Conservation (phyloP, 1,140 invertebrate genomes). For the Neuroterus valhalla region DNA sequence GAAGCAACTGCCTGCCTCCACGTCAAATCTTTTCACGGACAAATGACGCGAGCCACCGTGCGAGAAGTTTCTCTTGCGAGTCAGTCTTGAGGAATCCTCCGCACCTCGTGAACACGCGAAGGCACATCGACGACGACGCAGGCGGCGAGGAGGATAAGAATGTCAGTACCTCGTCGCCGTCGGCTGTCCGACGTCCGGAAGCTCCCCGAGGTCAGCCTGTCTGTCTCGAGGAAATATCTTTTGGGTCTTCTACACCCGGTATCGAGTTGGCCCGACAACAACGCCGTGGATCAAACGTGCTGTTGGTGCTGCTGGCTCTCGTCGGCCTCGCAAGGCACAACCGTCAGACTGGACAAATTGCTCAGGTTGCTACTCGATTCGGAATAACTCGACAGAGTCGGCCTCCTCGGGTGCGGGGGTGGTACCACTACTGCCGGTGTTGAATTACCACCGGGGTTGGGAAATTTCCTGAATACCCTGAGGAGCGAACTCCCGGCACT, state of each 20-base stretch:
- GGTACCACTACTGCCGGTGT: conserved; percentile 76
- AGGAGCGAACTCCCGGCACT: conserved; percentile 68
- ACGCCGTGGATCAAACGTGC: conserved; percentile 66
- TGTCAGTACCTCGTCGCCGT: conserved; percentile 20
- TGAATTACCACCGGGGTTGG: conserved; percentile 42
- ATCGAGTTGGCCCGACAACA: conserved; percentile 39
- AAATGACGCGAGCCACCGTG: conserved; percentile 21
- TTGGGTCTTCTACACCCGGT: conserved; percentile 16
- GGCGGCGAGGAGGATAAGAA: conserved; percentile 41
- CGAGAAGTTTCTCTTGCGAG: conserved; percentile 53
- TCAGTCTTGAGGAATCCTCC: conserved; percentile 65
- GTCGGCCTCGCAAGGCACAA: conserved; percentile 70
- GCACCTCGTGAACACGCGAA: conserved; percentile 50
- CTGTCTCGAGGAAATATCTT: conserved; percentile 40
- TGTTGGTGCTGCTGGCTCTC: conserved; percentile 66
- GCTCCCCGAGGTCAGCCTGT: background rate
- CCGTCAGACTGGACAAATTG: conserved; percentile 70
- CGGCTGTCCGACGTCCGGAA: conserved; percentile 6
- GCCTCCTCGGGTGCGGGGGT: conserved; percentile 48
- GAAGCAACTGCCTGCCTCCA: background rate
- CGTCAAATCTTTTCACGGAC: conserved; percentile 19
- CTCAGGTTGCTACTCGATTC: conserved; percentile 70
- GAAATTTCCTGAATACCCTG: conserved; percentile 54
- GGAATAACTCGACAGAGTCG: conserved; percentile 69
- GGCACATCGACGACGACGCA: conserved; percentile 30